Evolutionary conservation across 1,140 invertebrate species (phyloP), one percentile per base, ranked within the genome.

Genomic region (Gonioctena quinquepunctata): DNA sequence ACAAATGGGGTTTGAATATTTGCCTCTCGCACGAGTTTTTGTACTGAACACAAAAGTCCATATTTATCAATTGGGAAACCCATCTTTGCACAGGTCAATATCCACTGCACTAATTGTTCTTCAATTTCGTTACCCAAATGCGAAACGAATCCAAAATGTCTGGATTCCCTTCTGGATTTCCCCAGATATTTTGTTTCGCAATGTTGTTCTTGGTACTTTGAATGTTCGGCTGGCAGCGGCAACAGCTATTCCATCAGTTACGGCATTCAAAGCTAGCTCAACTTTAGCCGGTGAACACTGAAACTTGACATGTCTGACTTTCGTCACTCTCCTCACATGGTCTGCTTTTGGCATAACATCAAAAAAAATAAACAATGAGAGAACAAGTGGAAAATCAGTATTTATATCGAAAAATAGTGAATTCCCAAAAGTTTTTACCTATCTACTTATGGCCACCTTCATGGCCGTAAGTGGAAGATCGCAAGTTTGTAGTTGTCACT

Each of bases 21-120:
- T 42, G 33, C 33, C n/a, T 42, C 33, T 42, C 11, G 33, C 33
- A 42, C 11, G 33, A 22, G 16, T 54, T 54, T 54, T 54, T 54
- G 50, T 54, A 54, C 50, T 54, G 50, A 54, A 54, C 50, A 19
- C 50, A 54, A 54, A 54, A 16, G 33, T 42, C 33, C 33, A 42
- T 42, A 8, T 42, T 42, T 42, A 42, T 42, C 33, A 42, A 42
- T 42, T 42, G 33, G 33, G 33, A 42, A 42, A 42, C 33, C 33
- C 33, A 42, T 42, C 33, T 42, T 42, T 42, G 33, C 33, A 42
- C 33, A 42, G 33, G 33, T 42, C 33, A 42, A 42, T 42, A 42
- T 42, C 33, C 33, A 42, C 11, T 42, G 11, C 33, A 42, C 33
- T n/a, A 42, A 42, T 42, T 42, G 33, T 42, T 42, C 33, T 42